A percentile compares a stretch with the other conserved stretches of the same genome.
Conservation (phyloP, 2,113 vertebrate species). For the Prietella phreatophila region DNA sequence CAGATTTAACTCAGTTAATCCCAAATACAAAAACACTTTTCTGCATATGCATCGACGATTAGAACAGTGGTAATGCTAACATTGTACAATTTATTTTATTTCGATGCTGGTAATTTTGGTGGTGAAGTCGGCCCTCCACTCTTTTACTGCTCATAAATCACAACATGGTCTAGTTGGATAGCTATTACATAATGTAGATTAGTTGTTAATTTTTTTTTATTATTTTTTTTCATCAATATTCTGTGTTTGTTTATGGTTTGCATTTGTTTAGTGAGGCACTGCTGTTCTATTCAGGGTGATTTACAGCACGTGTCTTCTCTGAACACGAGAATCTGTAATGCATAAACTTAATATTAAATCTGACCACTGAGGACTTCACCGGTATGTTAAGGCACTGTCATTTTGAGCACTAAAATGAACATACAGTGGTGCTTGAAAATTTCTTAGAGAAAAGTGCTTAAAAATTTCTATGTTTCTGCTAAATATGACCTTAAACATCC, state of each 20-base stretch:
- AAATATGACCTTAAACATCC: no score
- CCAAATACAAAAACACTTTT: not conserved
- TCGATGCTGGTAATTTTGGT: not conserved
- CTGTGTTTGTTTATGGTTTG: not conserved
- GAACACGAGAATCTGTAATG: not conserved
- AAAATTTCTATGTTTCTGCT: no score
- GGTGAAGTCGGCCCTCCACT: not conserved
- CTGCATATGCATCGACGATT: no score
- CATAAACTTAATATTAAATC: not conserved
- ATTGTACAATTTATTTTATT: not conserved
- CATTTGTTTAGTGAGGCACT: not conserved
- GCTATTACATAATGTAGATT: not conserved
- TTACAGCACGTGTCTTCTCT: not conserved
- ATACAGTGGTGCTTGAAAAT: no score
- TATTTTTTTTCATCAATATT: not conserved
- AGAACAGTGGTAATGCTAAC: not conserved
- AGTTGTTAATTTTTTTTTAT: not conserved
- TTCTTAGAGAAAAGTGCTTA: no score
- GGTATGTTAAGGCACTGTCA: not conserved
- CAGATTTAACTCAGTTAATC: not conserved
- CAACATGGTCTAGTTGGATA: no score
- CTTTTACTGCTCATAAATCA: not conserved
- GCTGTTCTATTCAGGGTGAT: not conserved
- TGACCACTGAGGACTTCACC: not conserved
- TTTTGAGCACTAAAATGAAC: not conserved